A percentile compares a stretch with the other conserved stretches of the same genome.
Evolutionary conservation across 2,888 invertebrate genomes (phyloP).

Genomic region (Dione vanillae): DNA sequence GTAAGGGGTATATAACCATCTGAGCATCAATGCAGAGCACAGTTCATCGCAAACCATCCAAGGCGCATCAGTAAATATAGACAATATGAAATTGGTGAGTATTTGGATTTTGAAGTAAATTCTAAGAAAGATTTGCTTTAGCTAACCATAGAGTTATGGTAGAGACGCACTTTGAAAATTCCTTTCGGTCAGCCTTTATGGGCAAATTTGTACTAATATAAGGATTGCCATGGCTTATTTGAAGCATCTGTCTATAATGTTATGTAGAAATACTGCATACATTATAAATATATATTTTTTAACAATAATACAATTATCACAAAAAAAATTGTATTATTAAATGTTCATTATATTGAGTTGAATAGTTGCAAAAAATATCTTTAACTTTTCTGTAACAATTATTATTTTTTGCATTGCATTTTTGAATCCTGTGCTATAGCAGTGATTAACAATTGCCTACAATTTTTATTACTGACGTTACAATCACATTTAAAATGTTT

Average conservation of each 20-base stretch:
- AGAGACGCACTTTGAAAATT: slow-evolving; percentile 8
- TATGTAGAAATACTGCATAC: neutral
- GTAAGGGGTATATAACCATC: slow-evolving; percentile 70
- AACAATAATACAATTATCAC: neutral
- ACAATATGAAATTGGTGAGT: slow-evolving; percentile 80
- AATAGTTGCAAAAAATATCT: neutral
- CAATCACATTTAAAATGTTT: neutral
- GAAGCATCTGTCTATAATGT: neutral
- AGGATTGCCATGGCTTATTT: neutral
- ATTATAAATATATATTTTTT: neutral
- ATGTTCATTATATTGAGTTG: neutral
- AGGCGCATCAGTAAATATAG: slow-evolving; percentile 55
- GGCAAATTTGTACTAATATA: neutral
- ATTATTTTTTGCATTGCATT: too few relatives aligned
- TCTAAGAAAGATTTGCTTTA: slow-evolving; percentile 5
- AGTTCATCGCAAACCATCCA: slow-evolving; percentile 64
- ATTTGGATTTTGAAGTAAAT: slow-evolving; percentile 15
- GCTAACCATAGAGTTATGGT: neutral
- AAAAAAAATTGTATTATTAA: neutral
- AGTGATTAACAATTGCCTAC: neutral
- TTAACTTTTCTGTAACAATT: neutral
- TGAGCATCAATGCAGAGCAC: slow-evolving; percentile 64
- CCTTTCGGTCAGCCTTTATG: neutral
- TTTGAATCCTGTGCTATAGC: too few relatives aligned
- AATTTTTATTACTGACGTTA: neutral